A percentile compares a stretch with the other conserved stretches of the same genome.
Conservation (phyloP, 2,113 vertebrate genomes). For the Murina feae region DNA sequence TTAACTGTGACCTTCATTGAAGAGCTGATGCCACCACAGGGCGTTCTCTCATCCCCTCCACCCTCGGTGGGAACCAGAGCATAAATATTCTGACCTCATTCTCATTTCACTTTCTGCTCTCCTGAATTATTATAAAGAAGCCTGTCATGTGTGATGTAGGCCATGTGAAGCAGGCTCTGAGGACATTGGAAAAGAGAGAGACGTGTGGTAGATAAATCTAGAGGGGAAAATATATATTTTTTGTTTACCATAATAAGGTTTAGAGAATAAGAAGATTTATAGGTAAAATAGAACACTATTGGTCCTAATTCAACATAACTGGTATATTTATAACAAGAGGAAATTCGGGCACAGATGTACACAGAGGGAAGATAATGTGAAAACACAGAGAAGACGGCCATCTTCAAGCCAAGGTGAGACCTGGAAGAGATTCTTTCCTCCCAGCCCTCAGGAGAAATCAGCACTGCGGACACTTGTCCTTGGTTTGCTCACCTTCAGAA, state of each 20-base stretch:
- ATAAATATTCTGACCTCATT: not conserved
- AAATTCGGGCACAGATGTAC: not conserved
- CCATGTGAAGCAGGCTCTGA: not conserved
- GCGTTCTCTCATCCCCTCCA: fast-evolving
- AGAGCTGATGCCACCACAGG: not conserved
- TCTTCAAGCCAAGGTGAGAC: not conserved
- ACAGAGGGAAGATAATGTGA: too few species aligned
- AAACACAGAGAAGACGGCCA: not conserved
- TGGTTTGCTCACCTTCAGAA: not conserved
- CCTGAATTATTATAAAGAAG: not conserved
- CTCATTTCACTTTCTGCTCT: not conserved
- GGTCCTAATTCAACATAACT: not conserved
- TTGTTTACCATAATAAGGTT: not conserved
- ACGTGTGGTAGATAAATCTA: not conserved
- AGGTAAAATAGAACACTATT: not conserved
- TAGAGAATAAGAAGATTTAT: not conserved
- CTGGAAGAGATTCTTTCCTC: not conserved
- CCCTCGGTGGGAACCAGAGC: not conserved
- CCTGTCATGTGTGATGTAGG: not conserved
- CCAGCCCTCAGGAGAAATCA: not conserved
- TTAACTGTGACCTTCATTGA: not conserved
- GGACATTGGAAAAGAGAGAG: not conserved
- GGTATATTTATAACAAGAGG: not conserved
- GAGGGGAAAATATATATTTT: not conserved
- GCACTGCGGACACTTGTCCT: not conserved